Evolutionary conservation across 2,888 invertebrate species (phyloP).

Genomic region (Rutpela maculata): DNA sequence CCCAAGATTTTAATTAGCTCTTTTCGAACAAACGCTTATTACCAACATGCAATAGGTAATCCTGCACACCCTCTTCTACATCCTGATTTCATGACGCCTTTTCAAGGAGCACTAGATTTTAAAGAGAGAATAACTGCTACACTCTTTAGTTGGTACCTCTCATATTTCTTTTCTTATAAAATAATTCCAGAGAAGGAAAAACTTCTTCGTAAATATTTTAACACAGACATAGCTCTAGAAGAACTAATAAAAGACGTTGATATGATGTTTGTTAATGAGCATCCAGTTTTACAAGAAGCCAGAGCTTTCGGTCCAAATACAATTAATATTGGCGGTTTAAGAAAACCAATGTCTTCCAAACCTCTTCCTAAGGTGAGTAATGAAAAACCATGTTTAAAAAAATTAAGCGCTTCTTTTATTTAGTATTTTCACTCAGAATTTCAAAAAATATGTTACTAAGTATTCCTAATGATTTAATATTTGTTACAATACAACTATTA

Average conservation of each 20-base stretch:
- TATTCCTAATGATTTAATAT: too few species aligned
- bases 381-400: too few species aligned
- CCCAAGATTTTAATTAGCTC: conserved; percentile 7
- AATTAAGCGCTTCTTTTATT: too few species aligned
- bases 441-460: too few species aligned
- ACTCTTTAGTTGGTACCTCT: conserved; percentile 7
- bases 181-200: neutral
- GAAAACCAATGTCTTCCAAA: neutral
- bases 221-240: neutral
- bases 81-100: conserved; percentile 1
- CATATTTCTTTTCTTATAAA: neutral
- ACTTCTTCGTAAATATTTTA: conserved; percentile 1
- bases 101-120: conserved; percentile 1
- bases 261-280: conserved; percentile 27
- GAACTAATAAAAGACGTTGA: conserved; percentile 29
- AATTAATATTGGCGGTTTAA: conserved; percentile 1
- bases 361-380: neutral
- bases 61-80: neutral
- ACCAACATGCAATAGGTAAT: neutral
- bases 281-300: conserved; percentile 19
- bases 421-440: too few species aligned
- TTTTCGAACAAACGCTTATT: neutral
- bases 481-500: too few species aligned
- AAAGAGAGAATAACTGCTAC: conserved; percentile 9
- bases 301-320: conserved; percentile 6